These are phyloP conservation scores for Formica selysi DNA, from an alignment of 1,140 invertebrate genomes.

Conservation along the genomic window DNA sequence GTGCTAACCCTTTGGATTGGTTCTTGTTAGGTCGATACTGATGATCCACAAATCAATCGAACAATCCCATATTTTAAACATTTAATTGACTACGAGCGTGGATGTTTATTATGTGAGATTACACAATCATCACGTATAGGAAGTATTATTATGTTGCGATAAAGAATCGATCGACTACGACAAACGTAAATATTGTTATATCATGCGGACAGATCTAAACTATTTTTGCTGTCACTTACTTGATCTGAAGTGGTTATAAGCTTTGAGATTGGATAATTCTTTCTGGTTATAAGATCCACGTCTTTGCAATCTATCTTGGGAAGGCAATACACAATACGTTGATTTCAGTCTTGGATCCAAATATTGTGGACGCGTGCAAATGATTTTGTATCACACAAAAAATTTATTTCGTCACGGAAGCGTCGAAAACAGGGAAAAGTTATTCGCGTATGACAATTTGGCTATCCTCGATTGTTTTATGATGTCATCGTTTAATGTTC, in stretches of 20 bases:
- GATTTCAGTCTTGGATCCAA: not conserved
- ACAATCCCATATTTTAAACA: not conserved
- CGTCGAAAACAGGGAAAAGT: not conserved
- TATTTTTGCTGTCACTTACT: conserved; percentile 28
- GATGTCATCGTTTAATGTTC: conserved; percentile 2
- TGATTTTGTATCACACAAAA: conserved; percentile 10
- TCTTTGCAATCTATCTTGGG: not conserved
- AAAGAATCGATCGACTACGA: not conserved
- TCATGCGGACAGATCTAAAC: not conserved
- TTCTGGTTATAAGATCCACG: not conserved
- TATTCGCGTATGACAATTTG: conserved; percentile 8
- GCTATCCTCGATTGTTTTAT: conserved; percentile 10
- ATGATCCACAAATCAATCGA: conserved; percentile 70
- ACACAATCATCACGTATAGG: not conserved
- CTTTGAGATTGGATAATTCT: not conserved
- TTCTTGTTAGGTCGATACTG: conserved; percentile 58
- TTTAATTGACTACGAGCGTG: conserved; percentile 25
- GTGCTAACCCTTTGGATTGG: conserved; percentile 22
- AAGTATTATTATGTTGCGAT: not conserved
- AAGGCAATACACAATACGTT: not conserved
- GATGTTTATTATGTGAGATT: not conserved
- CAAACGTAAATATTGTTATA: conserved; percentile 36
- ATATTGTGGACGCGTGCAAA: not conserved
- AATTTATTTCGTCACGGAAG: conserved; percentile 8
- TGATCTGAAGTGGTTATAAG: not conserved